These are phyloP conservation scores for Theretra japonica DNA, from an alignment of 2,888 invertebrate species.

Conservation along the genomic window DNA sequence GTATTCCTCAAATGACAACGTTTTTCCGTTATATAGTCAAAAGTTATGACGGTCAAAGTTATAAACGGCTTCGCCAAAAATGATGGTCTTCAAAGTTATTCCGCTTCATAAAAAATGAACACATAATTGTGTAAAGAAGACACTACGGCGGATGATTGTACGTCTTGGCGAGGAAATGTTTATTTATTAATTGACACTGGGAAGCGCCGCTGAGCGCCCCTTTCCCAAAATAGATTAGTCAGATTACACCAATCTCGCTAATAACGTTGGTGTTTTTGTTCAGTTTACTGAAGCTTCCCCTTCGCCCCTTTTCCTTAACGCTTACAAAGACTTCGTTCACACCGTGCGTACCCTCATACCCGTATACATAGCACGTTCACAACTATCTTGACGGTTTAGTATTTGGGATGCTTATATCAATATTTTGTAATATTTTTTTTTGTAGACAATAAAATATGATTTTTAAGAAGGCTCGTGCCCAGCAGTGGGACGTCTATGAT, in stretches of 20 bases:
- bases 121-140: background rate
- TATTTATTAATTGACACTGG: slow-evolving; percentile 72
- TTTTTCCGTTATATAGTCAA: too few relatives aligned
- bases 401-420: too few relatives aligned
- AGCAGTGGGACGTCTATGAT: too few relatives aligned
- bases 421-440: too few relatives aligned
- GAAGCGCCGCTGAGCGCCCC: slow-evolving; percentile 65
- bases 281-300: slow-evolving; percentile 79
- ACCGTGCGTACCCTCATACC: slow-evolving; percentile 50
- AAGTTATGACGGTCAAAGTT: too few relatives aligned
- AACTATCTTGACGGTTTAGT: background rate
- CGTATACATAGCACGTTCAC: background rate
- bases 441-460: too few relatives aligned
- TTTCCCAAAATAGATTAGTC: slow-evolving; percentile 83
- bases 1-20: too few relatives aligned
- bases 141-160: background rate
- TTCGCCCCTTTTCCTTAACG: slow-evolving; percentile 76
- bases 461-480: too few relatives aligned
- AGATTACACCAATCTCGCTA: slow-evolving; percentile 85
- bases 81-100: background rate
- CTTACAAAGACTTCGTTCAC: slow-evolving; percentile 59
- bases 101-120: background rate
- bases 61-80: background rate
- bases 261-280: slow-evolving; percentile 84
- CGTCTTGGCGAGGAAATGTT: slow-evolving; percentile 38